Evolutionary conservation across 2,113 vertebrate species (phyloP).

Genomic region (Cryptotis parvus): DNA sequence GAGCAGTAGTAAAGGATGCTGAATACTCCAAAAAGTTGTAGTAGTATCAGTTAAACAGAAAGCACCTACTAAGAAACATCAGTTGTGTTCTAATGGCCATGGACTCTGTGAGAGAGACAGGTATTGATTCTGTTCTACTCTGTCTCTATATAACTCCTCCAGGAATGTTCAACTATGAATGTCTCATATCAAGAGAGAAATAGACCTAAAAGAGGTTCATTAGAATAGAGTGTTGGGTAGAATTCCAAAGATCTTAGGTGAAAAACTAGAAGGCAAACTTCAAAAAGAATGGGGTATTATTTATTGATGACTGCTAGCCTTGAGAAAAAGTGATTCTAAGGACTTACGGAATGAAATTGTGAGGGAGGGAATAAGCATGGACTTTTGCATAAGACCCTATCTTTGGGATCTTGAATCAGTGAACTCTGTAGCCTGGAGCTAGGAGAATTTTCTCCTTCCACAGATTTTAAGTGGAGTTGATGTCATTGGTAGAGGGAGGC

Average conservation of each 20-base stretch:
- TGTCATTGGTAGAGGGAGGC: not conserved
- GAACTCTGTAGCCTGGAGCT: accelerated
- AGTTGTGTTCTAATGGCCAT: not conserved
- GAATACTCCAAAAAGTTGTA: not conserved
- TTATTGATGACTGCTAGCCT: not conserved
- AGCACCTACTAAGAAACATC: not conserved
- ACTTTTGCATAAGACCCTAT: not conserved
- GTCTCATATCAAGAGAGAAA: not conserved
- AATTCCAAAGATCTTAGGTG: slow-evolving; percentile 23
- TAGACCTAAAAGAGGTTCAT: not conserved
- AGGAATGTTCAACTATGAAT: not conserved
- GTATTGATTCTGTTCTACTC: not conserved
- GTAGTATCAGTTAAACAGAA: not conserved
- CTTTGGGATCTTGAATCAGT: not conserved
- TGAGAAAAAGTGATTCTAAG: not conserved
- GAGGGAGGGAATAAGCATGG: not conserved
- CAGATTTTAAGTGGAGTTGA: not conserved
- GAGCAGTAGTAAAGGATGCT: not conserved
- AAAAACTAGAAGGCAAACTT: not conserved
- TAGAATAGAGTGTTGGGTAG: not conserved
- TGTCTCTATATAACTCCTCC: not conserved
- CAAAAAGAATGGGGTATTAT: not conserved
- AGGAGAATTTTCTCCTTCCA: slow-evolving; percentile 23
- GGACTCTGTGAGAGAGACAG: not conserved
- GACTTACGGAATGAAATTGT: not conserved